Evolutionary conservation across 2,888 invertebrate genomes (phyloP), one percentile per base, ranked within the genome.

Genomic region (Rhingia rostrata): DNA sequence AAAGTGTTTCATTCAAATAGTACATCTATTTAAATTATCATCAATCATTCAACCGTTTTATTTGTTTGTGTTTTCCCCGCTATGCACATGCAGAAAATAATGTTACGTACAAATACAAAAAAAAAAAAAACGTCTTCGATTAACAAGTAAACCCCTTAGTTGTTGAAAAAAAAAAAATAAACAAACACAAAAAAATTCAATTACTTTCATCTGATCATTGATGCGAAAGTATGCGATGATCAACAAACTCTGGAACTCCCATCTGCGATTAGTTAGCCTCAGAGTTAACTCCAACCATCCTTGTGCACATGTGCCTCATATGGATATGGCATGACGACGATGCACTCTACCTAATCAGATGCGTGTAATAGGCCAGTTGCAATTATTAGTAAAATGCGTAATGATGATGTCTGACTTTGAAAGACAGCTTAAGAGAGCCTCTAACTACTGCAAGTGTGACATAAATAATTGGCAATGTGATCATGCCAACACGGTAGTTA

Each of bases 331-430:
- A 53, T 32, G 56, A 58, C 35, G 58, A 74, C 54, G 33, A 41
- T 41, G 66, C 63, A 70, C 37, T 39, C 56, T 58, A 33, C 39
- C 43, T 45, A 60, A 60, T 72, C 58, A 58, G 49, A 79, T 72
- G 72, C 64, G 64, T 72, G 58, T 72, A 51, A 64, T 60, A 66
- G 72, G 56, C 32, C 32, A 64, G n/a, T 37, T 56, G 63, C 51
- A 58, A 51, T 72, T 63, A 78, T 56, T 49, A 64, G 37, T 39
- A n/a, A 79, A 72, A 64, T 79, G 49, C 72, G 64, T 79, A 78
- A 78, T 72, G 58, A 79, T 72, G 64, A 60, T 72, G 78, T 72
- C 43, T 51, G 49, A 58, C 58, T 72, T 64, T 70, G 49, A 43
- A 35, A 64, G 72, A 60, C 78, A 54, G 63, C n/a, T 9, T 41